Conservation (phyloP, 2,797 vertebrate species). For the Alauda arvensis region DNA sequence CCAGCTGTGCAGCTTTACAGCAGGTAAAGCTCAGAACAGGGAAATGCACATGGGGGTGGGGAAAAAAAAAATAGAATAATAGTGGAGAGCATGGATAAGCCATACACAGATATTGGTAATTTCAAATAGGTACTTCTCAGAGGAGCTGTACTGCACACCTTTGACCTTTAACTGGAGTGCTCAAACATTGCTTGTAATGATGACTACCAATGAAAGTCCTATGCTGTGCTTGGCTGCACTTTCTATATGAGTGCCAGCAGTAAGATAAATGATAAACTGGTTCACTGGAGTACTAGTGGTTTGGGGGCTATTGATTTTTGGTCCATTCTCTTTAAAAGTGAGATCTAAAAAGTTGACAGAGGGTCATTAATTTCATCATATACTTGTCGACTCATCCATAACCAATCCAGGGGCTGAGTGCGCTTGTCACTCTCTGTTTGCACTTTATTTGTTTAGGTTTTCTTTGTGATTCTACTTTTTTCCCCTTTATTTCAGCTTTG, state of each 20-base stretch:
- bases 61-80: not conserved
- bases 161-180: constrained; percentile 74
- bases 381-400: constrained; percentile 82
- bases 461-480: constrained; percentile 74
- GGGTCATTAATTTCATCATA: constrained; percentile 88
- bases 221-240: constrained; percentile 80
- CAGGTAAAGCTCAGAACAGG: constrained; percentile 13
- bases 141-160: constrained; percentile 68
- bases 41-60: not conserved
- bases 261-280: constrained; percentile 86
- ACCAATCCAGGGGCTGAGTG: constrained; percentile 74
- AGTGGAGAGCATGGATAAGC: constrained; percentile 2
- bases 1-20: not conserved
- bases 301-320: constrained; percentile 81
- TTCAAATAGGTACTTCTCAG: constrained; percentile 62
- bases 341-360: constrained; percentile 84
- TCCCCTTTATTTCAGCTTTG: constrained; percentile 48
- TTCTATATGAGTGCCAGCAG: constrained; percentile 82
- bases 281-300: constrained; percentile 78
- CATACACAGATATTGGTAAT: constrained; percentile 46
- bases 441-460: constrained; percentile 86
- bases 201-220: constrained; percentile 77
- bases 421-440: constrained; percentile 83
- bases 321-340: constrained; percentile 82
- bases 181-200: constrained; percentile 74